phyloP scores from a whole-genome alignment of 2,888 invertebrate genomes.

The Drosophila niveifrons region DNA sequence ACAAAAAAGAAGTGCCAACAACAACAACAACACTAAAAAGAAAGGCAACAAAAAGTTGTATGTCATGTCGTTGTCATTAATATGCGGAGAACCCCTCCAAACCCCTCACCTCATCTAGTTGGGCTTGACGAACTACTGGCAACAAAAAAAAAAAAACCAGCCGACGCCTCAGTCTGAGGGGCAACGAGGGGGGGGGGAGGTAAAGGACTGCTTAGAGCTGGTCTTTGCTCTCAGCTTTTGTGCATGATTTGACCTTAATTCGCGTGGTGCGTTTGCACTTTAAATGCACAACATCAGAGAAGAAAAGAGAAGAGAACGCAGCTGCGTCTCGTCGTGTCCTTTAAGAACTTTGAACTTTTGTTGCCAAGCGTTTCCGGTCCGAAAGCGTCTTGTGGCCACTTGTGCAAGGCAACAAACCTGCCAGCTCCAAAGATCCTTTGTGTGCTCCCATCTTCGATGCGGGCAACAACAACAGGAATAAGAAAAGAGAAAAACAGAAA shows the following conservation, averaged over 20 bases:
- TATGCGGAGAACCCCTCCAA: conserved; percentile 31
- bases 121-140: conserved; percentile 12
- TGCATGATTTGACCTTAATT: conserved; percentile 77
- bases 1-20: conserved; percentile 51
- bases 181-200: background rate
- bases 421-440: conserved; percentile 50
- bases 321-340: conserved; percentile 34
- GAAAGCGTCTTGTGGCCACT: conserved; percentile 35
- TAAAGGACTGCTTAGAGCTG: background rate
- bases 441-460: conserved; percentile 46
- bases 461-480: conserved; percentile 1
- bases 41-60: conserved; percentile 46
- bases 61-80: conserved; percentile 55
- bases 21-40: conserved; percentile 7
- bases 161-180: conserved; percentile 28
- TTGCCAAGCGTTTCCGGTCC: conserved; percentile 66
- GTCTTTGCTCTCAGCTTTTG: conserved; percentile 51
- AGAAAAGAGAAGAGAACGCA: background rate
- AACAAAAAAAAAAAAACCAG: conserved; percentile 18
- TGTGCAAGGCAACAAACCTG: conserved; percentile 19
- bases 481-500: conserved; percentile 19
- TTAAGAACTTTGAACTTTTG: conserved; percentile 59
- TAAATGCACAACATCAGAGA: conserved; percentile 58
- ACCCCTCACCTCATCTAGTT: conserved; percentile 14
- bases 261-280: conserved; percentile 63